Conservation (phyloP, 2,888 invertebrate genomes). For the Andrena haemorrhoa region DNA sequence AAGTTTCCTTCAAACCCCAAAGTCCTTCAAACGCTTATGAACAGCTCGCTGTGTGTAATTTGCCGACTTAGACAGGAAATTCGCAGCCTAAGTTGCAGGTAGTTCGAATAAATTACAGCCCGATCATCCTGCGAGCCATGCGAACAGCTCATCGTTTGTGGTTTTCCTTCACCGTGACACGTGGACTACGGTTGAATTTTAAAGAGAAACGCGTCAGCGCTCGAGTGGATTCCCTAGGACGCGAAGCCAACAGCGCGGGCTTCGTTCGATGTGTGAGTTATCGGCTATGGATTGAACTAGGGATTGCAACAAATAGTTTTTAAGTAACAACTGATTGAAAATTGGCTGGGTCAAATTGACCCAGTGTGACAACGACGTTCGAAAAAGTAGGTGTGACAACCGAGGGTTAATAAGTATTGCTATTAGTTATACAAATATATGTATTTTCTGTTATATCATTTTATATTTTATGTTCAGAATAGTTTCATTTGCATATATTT, state of each 20-base stretch:
- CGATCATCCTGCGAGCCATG: conserved; percentile 29
- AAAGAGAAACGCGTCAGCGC: conserved; percentile 19
- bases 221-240: neutral
- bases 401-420: too few species aligned
- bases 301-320: too few species aligned
- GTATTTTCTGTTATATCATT: too few species aligned
- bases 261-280: conserved; percentile 2
- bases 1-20: conserved; percentile 5
- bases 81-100: conserved; percentile 9
- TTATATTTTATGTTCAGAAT: too few species aligned
- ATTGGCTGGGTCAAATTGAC: too few species aligned
- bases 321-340: too few species aligned
- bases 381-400: too few species aligned
- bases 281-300: neutral
- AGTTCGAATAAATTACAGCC: conserved; percentile 59
- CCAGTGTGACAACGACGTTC: too few species aligned
- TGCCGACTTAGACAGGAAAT: conserved; percentile 47
- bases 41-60: conserved; percentile 23
- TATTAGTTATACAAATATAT: too few species aligned
- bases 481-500: too few species aligned
- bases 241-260: neutral
- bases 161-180: conserved; percentile 41
- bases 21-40: conserved; percentile 1
- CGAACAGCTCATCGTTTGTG: conserved; percentile 53
- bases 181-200: conserved; percentile 23